phyloP scores from a whole-genome alignment of 2,888 invertebrate genomes.

The Euphydryas editha region DNA sequence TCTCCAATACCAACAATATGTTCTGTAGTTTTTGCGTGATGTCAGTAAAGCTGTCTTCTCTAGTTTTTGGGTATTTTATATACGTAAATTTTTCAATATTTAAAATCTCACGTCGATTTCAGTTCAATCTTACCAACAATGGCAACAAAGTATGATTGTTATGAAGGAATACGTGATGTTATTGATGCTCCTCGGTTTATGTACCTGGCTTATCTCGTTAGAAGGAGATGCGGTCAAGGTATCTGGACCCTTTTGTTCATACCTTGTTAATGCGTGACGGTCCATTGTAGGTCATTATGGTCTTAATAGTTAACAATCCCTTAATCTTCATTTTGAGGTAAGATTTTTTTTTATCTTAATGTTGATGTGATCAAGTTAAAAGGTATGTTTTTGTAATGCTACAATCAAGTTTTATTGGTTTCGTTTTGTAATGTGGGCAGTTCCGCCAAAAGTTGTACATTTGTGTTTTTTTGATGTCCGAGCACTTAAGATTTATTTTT shows the following conservation, averaged over 20 bases:
- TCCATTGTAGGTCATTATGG: slow-evolving; percentile 18
- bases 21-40: not conserved
- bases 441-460: too few relatives aligned
- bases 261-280: slow-evolving; percentile 13
- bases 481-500: too few relatives aligned
- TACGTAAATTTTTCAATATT: not conserved
- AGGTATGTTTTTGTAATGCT: not conserved
- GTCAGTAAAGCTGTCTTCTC: too few relatives aligned
- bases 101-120: slow-evolving; percentile 68
- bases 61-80: too few relatives aligned
- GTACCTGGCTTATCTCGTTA: slow-evolving; percentile 51
- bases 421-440: too few relatives aligned
- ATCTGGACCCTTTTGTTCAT: slow-evolving; percentile 42
- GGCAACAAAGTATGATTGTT: slow-evolving; percentile 19
- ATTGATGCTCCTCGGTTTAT: slow-evolving; percentile 54
- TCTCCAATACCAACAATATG: too few relatives aligned
- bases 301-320: slow-evolving; percentile 10
- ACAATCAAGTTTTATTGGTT: too few relatives aligned
- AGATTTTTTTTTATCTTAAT: not conserved
- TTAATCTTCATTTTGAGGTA: not conserved
- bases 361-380: not conserved
- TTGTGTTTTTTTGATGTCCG: too few relatives aligned
- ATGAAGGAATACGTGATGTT: slow-evolving; percentile 57
- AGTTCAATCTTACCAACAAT: slow-evolving; percentile 62
- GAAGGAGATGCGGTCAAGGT: slow-evolving; percentile 40